Conservation (phyloP, 1,140 invertebrate genomes). For the Nasonia giraulti region DNA sequence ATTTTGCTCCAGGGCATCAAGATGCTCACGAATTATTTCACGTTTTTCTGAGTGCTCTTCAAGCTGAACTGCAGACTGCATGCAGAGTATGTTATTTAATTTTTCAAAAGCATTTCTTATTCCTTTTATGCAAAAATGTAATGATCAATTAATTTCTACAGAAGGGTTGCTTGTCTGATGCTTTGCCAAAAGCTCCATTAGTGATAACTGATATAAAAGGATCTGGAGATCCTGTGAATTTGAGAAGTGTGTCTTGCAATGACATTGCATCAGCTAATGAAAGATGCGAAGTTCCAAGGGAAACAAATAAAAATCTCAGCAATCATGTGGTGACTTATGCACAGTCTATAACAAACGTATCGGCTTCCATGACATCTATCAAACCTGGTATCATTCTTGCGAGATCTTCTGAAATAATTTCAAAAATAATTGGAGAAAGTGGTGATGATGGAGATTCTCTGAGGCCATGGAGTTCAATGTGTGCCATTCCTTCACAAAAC, state of each 20-base stretch:
- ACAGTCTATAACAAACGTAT: constrained; percentile 62
- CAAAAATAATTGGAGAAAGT: constrained; percentile 50
- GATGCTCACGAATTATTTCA: constrained; percentile 95
- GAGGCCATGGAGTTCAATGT: constrained; percentile 68
- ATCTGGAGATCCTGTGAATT: constrained; percentile 59
- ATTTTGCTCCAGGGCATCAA: constrained; percentile 91
- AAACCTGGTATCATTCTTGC: constrained; percentile 71
- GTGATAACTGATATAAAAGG: constrained; percentile 61
- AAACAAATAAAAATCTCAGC: constrained; percentile 62
- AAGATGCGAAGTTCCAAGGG: constrained; percentile 52
- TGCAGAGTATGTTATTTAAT: constrained; percentile 74
- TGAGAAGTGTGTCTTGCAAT: constrained; percentile 71
- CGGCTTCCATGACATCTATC: constrained; percentile 50
- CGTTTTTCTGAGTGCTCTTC: constrained; percentile 88
- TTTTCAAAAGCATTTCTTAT: constrained; percentile 30
- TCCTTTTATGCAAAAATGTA: background rate
- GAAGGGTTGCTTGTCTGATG: constrained; percentile 83
- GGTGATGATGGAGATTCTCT: constrained; percentile 54
- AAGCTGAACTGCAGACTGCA: constrained; percentile 83
- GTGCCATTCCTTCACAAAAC: constrained; percentile 59
- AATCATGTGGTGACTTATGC: constrained; percentile 61
- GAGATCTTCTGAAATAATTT: constrained; percentile 68
- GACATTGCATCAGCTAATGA: constrained; percentile 65
- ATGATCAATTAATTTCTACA: constrained; percentile 52
- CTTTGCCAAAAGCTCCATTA: constrained; percentile 70